A percentile compares a stretch with the other conserved stretches of the same genome.
phyloP scores from a whole-genome alignment of 2,888 invertebrate species.

The Rhagonycha fulva region DNA sequence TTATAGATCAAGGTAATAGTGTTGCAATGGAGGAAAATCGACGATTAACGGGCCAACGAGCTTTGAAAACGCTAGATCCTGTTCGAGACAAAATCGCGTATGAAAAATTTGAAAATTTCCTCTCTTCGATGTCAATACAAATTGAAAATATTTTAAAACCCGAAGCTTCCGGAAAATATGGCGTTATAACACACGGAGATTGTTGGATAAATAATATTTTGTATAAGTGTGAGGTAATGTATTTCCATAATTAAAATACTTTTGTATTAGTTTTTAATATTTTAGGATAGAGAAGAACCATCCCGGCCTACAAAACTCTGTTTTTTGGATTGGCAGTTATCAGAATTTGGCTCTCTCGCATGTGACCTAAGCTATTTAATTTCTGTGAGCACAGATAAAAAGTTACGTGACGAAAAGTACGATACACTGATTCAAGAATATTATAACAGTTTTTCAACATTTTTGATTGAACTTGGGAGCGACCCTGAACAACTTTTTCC shows the following conservation, averaged over 20 bases:
- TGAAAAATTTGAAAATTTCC: constrained; percentile 26
- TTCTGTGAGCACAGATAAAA: constrained; percentile 38
- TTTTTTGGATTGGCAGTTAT: constrained; percentile 42
- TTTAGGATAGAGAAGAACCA: constrained; percentile 24
- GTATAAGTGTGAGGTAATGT: constrained; percentile 31
- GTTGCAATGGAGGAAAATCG: neutral
- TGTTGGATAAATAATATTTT: constrained; percentile 35
- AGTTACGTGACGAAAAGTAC: constrained; percentile 35
- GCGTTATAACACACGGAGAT: constrained; percentile 38
- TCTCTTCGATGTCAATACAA: neutral
- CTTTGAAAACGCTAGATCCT: constrained; percentile 18
- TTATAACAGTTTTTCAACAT: constrained; percentile 36
- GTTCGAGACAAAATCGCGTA: constrained; percentile 20
- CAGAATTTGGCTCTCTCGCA: constrained; percentile 37
- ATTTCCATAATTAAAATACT: neutral
- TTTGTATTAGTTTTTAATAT: neutral
- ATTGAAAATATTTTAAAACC: constrained; percentile 6
- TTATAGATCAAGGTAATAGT: constrained; percentile 4
- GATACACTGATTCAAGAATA: constrained; percentile 39
- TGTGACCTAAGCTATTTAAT: constrained; percentile 45
- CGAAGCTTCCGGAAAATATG: constrained; percentile 31
- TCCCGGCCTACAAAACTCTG: constrained; percentile 36
- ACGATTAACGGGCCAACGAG: constrained; percentile 9
- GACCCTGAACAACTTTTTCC: constrained; percentile 42
- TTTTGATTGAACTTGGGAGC: constrained; percentile 37